These are phyloP conservation scores for Ochropacha duplaris DNA, from an alignment of 2,888 invertebrate genomes.

Conservation along the genomic window DNA sequence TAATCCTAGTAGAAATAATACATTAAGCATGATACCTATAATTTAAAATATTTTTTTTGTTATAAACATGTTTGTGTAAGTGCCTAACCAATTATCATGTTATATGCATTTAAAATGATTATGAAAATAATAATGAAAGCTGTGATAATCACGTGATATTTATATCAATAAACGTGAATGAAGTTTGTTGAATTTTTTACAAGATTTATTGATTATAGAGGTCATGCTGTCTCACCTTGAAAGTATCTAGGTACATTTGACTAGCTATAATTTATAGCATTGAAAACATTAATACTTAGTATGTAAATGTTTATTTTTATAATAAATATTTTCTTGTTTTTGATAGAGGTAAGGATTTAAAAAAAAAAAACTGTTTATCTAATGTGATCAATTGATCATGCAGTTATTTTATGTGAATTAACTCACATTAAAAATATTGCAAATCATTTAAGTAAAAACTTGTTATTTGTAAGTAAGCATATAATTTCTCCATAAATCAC, in stretches of 20 bases:
- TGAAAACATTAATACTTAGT: slow-evolving; percentile 6
- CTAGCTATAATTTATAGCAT: slow-evolving; percentile 8
- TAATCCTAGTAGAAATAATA: not conserved
- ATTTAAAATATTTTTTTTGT: slow-evolving; percentile 21
- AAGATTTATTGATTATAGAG: slow-evolving; percentile 43
- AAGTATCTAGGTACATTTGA: slow-evolving; percentile 25
- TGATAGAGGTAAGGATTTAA: not conserved
- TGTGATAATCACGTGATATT: slow-evolving; percentile 41
- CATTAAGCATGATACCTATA: slow-evolving; percentile 14
- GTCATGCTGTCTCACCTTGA: slow-evolving; percentile 51
- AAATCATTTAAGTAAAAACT: too few relatives aligned
- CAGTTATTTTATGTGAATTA: not conserved
- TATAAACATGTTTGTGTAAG: slow-evolving; percentile 34
- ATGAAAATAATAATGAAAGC: slow-evolving; percentile 17
- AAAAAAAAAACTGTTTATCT: not conserved
- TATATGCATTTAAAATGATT: slow-evolving; percentile 6
- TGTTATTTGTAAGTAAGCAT: not conserved
- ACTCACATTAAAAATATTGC: not conserved
- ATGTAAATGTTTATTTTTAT: slow-evolving; percentile 8
- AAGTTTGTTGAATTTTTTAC: slow-evolving; percentile 27
- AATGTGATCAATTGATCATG: not conserved
- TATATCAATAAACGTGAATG: slow-evolving; percentile 13
- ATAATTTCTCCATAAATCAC: not conserved
- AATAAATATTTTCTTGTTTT: slow-evolving; percentile 8
- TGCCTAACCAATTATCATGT: slow-evolving; percentile 28